phyloP scores from a whole-genome alignment of 2,888 invertebrate genomes.

The Schizotus pectinicornis region DNA sequence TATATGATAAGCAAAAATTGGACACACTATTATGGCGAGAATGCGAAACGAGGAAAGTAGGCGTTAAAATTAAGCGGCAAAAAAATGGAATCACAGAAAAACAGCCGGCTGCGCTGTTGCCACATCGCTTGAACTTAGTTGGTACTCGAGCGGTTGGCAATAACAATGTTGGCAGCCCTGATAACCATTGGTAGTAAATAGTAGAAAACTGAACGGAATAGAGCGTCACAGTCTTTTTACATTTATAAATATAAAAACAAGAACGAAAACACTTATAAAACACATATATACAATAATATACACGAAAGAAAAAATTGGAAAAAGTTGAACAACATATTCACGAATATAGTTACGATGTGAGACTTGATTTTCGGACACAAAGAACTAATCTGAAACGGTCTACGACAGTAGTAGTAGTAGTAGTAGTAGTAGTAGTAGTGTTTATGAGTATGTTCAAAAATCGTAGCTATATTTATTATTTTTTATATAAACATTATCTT shows the following conservation, averaged over 20 bases:
- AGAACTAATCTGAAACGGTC: conserved; percentile 24
- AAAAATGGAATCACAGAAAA: conserved; percentile 21
- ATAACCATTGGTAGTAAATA: background rate
- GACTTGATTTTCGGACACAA: conserved; percentile 23
- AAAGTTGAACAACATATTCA: conserved; percentile 20
- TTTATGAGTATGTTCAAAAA: conserved; percentile 41
- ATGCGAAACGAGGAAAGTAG: conserved; percentile 10
- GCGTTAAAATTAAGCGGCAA: conserved; percentile 8
- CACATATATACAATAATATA: conserved; percentile 50
- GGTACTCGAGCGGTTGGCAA: conserved; percentile 1
- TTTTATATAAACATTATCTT: conserved; percentile 45
- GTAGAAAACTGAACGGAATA: conserved; percentile 7
- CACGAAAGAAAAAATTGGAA: conserved; percentile 34
- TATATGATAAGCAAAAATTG: conserved; percentile 52
- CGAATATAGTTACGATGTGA: conserved; percentile 21
- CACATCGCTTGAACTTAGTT: background rate
- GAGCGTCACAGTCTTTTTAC: conserved; percentile 33
- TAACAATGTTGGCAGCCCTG: background rate
- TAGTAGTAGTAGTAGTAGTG: too few species aligned
- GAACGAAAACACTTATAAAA: conserved; percentile 46
- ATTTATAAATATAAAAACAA: conserved; percentile 33
- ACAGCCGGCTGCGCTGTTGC: background rate
- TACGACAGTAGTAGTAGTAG: conserved; percentile 28
- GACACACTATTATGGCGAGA: conserved; percentile 49
- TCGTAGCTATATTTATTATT: conserved; percentile 31